Conservation (phyloP, 2,113 vertebrate genomes). For the Calyptomena viridis region DNA sequence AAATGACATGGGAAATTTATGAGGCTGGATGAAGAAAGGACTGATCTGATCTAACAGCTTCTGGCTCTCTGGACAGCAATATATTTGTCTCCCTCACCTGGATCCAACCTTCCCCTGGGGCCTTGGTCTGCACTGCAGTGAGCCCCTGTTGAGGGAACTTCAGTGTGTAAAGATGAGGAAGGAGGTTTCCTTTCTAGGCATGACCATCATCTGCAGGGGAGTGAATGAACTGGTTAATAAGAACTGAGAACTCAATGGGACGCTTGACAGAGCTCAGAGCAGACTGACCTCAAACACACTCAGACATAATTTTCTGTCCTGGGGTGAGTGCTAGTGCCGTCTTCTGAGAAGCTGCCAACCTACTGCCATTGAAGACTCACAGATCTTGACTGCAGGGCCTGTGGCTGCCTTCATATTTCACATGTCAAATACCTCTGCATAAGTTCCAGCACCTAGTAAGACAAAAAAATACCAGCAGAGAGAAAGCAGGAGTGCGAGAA, state of each 20-base stretch:
- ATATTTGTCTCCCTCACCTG: background rate
- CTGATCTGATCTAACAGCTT: background rate
- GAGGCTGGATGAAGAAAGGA: background rate
- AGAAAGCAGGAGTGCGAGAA: background rate
- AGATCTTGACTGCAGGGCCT: background rate
- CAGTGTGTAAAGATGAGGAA: background rate
- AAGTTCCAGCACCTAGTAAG: background rate
- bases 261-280: background rate
- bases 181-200: background rate
- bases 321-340: background rate
- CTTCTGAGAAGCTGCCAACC: background rate
- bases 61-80: background rate
- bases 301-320: background rate
- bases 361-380: background rate
- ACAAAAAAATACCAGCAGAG: background rate
- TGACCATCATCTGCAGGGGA: background rate
- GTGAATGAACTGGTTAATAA: background rate
- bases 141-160: background rate
- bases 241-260: background rate
- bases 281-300: background rate
- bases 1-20: background rate
- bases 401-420: background rate
- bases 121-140: background rate
- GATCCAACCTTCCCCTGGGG: background rate
- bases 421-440: background rate